Evolutionary conservation across 2,797 vertebrate genomes (phyloP).

Genomic region (Borostomias antarcticus): DNA sequence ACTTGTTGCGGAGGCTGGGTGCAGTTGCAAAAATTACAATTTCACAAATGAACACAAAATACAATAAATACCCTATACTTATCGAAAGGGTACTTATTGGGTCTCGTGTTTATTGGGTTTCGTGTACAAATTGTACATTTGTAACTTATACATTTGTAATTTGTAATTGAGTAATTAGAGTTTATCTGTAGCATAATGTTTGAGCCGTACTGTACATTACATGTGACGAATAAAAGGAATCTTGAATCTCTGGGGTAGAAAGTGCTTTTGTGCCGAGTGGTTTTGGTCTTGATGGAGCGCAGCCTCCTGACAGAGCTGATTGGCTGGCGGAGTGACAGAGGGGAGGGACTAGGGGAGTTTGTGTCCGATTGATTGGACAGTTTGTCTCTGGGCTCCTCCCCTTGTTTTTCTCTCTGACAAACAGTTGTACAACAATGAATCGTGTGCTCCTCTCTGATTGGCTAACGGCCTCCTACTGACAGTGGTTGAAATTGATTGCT

Average conservation of each 20-base stretch:
- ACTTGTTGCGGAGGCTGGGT: no score
- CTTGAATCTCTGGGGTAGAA: no score
- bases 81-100: no score
- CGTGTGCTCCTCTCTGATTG: not conserved
- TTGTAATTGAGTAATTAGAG: no score
- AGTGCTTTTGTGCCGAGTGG: no score
- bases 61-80: no score
- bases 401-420: constrained; percentile 5
- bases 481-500: not conserved
- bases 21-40: not conserved
- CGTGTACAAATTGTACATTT: not conserved
- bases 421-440: not conserved
- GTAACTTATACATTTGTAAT: no score
- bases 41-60: not conserved
- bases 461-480: not conserved
- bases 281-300: not conserved
- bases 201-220: no score
- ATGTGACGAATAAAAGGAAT: no score
- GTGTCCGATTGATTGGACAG: no score
- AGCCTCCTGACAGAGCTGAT: not conserved
- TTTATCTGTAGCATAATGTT: not conserved
- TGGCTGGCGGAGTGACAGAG: no score
- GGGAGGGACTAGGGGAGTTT: no score
- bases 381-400: not conserved
- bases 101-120: not conserved